Evolutionary conservation across 2,797 vertebrate genomes (phyloP).

Genomic region (Acomys russatus): DNA sequence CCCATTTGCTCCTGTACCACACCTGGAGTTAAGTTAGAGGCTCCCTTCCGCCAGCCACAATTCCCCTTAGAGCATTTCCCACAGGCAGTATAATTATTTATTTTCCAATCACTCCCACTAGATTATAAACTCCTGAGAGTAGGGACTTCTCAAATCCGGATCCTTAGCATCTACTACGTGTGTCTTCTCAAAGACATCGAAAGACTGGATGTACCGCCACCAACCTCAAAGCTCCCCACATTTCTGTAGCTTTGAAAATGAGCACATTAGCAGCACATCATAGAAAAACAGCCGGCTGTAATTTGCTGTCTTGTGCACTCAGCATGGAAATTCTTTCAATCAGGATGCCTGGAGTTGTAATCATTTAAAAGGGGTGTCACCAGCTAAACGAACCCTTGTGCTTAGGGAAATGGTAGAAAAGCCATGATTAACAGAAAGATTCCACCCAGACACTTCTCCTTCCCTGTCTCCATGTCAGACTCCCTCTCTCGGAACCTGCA

Average conservation of each 20-base stretch:
- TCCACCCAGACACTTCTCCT: neutral
- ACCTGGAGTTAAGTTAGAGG: neutral
- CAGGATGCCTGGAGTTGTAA: slow-evolving; percentile 50
- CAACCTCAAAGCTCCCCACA: neutral
- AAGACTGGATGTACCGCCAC: neutral
- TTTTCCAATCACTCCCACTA: neutral
- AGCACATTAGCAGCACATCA: slow-evolving; percentile 18
- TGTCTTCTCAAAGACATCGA: neutral
- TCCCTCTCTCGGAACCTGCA: neutral
- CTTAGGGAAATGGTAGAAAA: slow-evolving; percentile 32
- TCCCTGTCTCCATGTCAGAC: neutral
- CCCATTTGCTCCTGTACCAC: neutral
- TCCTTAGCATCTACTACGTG: neutral
- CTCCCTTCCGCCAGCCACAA: too few species aligned
- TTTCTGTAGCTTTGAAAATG: neutral
- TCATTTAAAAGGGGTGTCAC: slow-evolving; percentile 64
- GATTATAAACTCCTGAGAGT: neutral
- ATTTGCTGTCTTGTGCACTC: slow-evolving; percentile 64
- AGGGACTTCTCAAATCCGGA: neutral
- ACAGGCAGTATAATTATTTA: neutral
- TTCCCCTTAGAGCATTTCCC: neutral
- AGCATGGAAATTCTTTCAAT: slow-evolving; percentile 64
- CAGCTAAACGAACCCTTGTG: slow-evolving; percentile 45
- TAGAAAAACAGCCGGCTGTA: slow-evolving; percentile 54
- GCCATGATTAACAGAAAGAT: slow-evolving; percentile 46